Evolutionary conservation across 2,888 invertebrate species (phyloP).

Genomic region (Agonopterix arenella): DNA sequence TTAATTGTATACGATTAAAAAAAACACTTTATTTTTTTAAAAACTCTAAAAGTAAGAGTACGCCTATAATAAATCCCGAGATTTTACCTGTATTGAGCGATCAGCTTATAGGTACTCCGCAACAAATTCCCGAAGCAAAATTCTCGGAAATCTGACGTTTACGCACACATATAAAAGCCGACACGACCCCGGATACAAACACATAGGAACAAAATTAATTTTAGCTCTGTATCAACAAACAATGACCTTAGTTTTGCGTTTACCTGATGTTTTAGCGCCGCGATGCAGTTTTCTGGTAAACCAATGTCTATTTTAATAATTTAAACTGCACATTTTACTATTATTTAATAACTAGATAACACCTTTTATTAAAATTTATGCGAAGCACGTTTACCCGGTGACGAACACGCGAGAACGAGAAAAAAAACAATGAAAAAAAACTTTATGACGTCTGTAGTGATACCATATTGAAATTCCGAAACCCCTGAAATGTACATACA

Average conservation of each 20-base stretch:
- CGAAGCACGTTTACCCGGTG: conserved; percentile 7
- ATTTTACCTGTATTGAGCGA: conserved; percentile 53
- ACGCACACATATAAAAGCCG: conserved; percentile 32
- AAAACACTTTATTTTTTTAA: no score
- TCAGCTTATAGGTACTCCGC: conserved; percentile 10
- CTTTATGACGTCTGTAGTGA: no score
- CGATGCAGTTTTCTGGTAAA: background rate
- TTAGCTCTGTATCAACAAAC: conserved; percentile 50
- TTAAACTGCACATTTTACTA: background rate
- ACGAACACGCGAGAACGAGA: background rate
- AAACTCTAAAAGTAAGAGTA: no score
- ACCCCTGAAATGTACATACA: no score
- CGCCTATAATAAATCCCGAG: conserved; percentile 4
- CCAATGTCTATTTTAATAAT: background rate
- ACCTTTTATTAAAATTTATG: background rate
- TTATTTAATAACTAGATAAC: background rate
- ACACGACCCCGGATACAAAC: conserved; percentile 30
- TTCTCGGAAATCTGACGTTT: conserved; percentile 63
- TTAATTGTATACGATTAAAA: no score
- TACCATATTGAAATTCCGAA: no score
- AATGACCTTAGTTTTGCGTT: conserved; percentile 25
- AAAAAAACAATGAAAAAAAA: no score
- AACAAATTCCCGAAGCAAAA: conserved; percentile 37
- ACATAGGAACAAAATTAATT: conserved; percentile 41
- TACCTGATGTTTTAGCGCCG: conserved; percentile 16